phyloP scores from a whole-genome alignment of 2,888 invertebrate genomes.

The Drosophila buzzatii region DNA sequence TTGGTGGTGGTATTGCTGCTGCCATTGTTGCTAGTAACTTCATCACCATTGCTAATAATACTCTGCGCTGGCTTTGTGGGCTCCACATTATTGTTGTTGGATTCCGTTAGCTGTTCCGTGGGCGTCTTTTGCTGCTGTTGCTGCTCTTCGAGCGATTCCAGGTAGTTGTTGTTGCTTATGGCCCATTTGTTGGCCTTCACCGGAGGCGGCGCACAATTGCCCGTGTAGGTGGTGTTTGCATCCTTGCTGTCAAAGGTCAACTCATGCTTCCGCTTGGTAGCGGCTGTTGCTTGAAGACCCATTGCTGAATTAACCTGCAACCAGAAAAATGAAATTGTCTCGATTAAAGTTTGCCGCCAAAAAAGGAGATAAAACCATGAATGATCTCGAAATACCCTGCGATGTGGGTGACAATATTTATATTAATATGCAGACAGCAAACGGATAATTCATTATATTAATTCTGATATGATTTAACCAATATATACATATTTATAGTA shows the following conservation, averaged over 20 bases:
- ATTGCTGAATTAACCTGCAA: conserved; percentile 88
- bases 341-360: conserved; percentile 46
- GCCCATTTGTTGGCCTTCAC: conserved; percentile 88
- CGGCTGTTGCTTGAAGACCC: conserved; percentile 90
- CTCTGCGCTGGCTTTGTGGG: conserved; percentile 57
- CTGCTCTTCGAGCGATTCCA: conserved; percentile 79
- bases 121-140: conserved; percentile 37
- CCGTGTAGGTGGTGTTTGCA: conserved; percentile 85
- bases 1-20: conserved; percentile 24
- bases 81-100: conserved; percentile 63
- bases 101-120: conserved; percentile 45
- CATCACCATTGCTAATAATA: conserved; percentile 77
- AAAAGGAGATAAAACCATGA: neutral
- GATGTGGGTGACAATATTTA: too few relatives aligned
- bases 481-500: neutral
- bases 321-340: conserved; percentile 13
- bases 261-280: conserved; percentile 90
- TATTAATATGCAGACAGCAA: neutral
- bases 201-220: conserved; percentile 86
- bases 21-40: conserved; percentile 71
- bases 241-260: conserved; percentile 85
- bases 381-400: neutral
- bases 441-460: neutral
- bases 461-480: neutral
- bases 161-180: conserved; percentile 83